Base-by-base conservation (phyloP, 2,888 invertebrate genomes). In the Perithous albicinctus region DNA sequence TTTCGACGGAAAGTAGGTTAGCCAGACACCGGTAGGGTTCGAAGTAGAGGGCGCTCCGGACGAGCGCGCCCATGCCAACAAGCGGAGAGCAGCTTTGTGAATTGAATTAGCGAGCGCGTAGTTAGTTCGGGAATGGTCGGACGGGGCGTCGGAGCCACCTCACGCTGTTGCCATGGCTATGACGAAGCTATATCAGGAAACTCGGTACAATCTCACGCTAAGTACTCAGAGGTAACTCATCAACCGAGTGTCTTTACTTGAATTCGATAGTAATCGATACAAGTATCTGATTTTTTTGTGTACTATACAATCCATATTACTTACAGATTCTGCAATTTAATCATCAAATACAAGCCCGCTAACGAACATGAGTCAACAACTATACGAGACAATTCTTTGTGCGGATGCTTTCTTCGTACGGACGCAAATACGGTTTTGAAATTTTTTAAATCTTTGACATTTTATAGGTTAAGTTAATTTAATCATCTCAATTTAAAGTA, bases 51-150 rank as follows among this genome's bases (percentile, higher is more conserved):
- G 41, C 38, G 54, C 80, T 75, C 75, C 59, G 81, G 72, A 64
- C 72, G 51, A 66, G 66, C 75, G 78, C 66, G 66, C 46, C 67
- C 59, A 43, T n/a, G 75, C 66, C 59, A 72, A 79, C 70, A 59
- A 61, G 51, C 61, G 82, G n/a, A 69, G 78, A 82, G 78, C n/a
- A 82, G 75, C 78, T 75, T 82, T 76, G 74, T 59, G 66, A 82
- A 82, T 82, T 76, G 79, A 82, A 82, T 82, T 82, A 82, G 75
- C 78, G 54, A 72, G 79, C 70, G 75, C 79, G 82, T 76, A 82
- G 82, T 82, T 78, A 79, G 82, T 79, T 66, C 75, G 79, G 66
- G 66, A 79, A 79, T 72, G 75, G 82, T 67, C 15, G 82, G 51
- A 75, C 82, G 82, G 75, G 59, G 77, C 78, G 51, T 59, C 38